These are phyloP conservation scores for Exocentrus adspersus DNA, from an alignment of 2,888 invertebrate genomes.

Conservation along the genomic window DNA sequence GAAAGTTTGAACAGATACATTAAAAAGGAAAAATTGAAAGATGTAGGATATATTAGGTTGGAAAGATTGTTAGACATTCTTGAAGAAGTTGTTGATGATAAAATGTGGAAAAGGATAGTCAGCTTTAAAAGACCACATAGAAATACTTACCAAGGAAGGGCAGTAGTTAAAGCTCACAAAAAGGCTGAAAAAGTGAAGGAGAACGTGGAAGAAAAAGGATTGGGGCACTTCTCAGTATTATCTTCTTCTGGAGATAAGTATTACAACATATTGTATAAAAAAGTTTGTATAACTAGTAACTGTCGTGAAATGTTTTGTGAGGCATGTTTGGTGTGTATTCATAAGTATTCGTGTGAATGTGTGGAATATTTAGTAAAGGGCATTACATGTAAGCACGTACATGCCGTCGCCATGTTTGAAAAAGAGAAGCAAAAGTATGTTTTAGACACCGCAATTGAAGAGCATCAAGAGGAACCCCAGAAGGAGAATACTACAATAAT, in stretches of 20 bases:
- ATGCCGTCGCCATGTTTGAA: no score
- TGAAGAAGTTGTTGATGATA: constrained; percentile 17
- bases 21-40: constrained; percentile 1
- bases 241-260: not conserved
- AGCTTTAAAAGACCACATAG: constrained; percentile 8
- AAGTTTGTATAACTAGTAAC: not conserved
- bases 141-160: constrained; percentile 6
- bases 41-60: not conserved
- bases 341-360: constrained; percentile 20
- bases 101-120: constrained; percentile 18
- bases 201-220: not conserved
- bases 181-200: constrained; percentile 12
- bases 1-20: constrained; percentile 5
- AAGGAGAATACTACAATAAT: no score
- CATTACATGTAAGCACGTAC: not conserved
- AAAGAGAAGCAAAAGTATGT: no score
- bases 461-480: no score
- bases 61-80: not conserved
- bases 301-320: constrained; percentile 5
- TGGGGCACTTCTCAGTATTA: not conserved
- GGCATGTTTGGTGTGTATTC: constrained; percentile 8
- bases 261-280: not conserved
- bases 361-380: not conserved
- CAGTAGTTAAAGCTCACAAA: constrained; percentile 6
- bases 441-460: no score